Evolutionary conservation across 2,113 vertebrate species (phyloP).

Genomic region (Scalopus aquaticus): DNA sequence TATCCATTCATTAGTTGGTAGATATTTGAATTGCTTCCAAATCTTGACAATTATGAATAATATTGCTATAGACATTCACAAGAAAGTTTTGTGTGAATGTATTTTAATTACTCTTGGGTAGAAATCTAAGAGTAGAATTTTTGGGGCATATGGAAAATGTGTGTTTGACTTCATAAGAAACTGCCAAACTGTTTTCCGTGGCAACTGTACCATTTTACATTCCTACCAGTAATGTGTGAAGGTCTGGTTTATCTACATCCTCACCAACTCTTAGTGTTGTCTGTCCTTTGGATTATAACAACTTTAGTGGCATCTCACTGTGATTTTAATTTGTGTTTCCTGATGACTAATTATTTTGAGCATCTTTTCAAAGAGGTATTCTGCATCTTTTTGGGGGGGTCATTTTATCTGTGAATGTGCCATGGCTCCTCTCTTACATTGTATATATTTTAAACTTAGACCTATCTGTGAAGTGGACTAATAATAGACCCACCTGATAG

Average conservation of each 20-base stretch:
- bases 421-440: background rate
- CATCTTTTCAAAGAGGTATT: background rate
- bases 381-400: background rate
- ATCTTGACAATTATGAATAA: background rate
- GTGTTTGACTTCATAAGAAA: background rate
- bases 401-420: background rate
- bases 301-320: background rate
- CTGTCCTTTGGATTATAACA: background rate
- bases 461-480: background rate
- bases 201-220: background rate
- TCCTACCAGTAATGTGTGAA: background rate
- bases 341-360: background rate
- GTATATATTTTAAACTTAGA: background rate
- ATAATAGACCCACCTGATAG: background rate
- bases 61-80: background rate
- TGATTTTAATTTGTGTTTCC: background rate
- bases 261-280: background rate
- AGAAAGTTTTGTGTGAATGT: background rate
- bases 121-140: background rate
- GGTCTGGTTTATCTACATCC: background rate
- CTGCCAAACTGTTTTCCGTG: background rate
- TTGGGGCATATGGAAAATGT: background rate
- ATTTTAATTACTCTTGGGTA: conserved; percentile 32
- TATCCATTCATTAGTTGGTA: background rate
- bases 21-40: background rate